Percentiles rank a stretch among this genome's conserved stretches.
phyloP scores from a whole-genome alignment of 2,888 invertebrate species.

The Griposia aprilina region DNA sequence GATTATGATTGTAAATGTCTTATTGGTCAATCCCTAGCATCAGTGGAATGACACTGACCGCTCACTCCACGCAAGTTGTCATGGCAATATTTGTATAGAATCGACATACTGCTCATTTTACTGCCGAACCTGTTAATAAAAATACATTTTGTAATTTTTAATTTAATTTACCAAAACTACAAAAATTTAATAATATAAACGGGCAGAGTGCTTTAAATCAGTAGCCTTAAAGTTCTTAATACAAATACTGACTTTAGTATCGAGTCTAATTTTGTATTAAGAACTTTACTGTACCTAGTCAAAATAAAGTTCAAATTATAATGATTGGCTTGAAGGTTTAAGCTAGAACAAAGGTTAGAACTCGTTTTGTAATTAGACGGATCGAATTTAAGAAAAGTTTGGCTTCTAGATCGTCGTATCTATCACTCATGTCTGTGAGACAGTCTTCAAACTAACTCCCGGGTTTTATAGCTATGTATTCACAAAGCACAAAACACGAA shows the following conservation, averaged over 20 bases:
- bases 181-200: neutral
- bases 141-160: neutral
- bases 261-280: neutral
- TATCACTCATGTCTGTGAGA: neutral
- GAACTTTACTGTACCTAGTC: neutral
- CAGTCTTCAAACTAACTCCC: neutral
- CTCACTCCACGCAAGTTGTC: too few relatives aligned
- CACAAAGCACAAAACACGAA: constrained; percentile 24
- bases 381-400: neutral
- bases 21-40: too few relatives aligned
- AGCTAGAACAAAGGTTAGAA: neutral
- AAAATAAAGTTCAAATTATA: neutral
- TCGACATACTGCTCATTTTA: neutral
- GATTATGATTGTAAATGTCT: too few relatives aligned
- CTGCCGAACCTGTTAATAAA: neutral
- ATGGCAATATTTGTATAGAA: too few relatives aligned
- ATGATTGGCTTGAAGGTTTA: neutral
- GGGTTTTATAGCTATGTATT: constrained; percentile 8
- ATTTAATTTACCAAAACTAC: neutral
- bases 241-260: too few relatives aligned
- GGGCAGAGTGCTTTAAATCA: neutral
- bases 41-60: too few relatives aligned
- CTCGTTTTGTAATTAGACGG: neutral
- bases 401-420: neutral
- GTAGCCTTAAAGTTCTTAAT: neutral